Conservation (phyloP, 1,140 invertebrate species). For the Phenacoccus solenopsis region DNA sequence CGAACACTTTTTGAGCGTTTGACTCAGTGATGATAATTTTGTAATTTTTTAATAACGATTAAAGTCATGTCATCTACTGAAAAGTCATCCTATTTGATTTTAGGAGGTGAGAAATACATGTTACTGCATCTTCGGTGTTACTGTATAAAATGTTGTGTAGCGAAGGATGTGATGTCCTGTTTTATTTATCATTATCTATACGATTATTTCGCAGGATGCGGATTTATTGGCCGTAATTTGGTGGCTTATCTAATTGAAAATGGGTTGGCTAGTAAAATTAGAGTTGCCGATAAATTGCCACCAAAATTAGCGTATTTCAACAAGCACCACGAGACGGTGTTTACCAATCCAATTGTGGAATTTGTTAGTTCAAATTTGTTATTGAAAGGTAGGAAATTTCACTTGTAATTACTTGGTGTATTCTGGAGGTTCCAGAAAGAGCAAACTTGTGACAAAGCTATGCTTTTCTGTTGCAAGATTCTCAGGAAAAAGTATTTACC, state of each 20-base stretch:
- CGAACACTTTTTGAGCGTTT: no score
- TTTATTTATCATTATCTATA: not conserved
- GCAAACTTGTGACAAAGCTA: not conserved
- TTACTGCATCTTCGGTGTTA: no score
- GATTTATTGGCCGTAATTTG: constrained; percentile 81
- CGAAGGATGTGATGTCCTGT: no score
- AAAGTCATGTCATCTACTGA: no score
- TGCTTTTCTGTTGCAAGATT: constrained; percentile 38
- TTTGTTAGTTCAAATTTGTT: constrained; percentile 85
- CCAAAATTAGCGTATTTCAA: constrained; percentile 84
- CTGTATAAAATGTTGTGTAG: no score
- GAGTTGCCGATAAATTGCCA: constrained; percentile 82
- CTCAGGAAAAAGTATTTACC: constrained; percentile 58
- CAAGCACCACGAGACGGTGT: constrained; percentile 51
- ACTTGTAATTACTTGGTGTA: not conserved
- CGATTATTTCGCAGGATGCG: constrained; percentile 55
- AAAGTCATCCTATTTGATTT: not conserved
- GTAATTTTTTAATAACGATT: no score
- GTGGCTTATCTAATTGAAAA: constrained; percentile 67
- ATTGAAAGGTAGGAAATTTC: constrained; percentile 54
- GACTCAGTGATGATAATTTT: no score
- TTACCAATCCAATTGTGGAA: constrained; percentile 60
- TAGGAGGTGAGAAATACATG: constrained; percentile 7
- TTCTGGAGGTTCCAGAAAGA: no score
- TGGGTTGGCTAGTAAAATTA: constrained; percentile 56